Conservation (phyloP, 2,797 vertebrate species). For the Pachyuromys duprasi region DNA sequence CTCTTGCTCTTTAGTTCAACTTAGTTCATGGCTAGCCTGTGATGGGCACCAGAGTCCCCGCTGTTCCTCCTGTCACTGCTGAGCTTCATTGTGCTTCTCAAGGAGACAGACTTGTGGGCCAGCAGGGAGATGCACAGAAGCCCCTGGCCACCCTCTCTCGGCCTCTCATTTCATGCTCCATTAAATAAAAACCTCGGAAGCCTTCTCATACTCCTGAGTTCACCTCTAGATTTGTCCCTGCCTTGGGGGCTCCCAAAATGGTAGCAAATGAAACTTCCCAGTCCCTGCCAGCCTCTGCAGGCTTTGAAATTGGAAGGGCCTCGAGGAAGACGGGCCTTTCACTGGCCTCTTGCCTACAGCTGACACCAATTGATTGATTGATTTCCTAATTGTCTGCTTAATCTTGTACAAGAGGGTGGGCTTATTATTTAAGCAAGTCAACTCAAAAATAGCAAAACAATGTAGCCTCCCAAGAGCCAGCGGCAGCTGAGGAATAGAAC, state of each 20-base stretch:
- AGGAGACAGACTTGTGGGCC: background rate
- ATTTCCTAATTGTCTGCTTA: constrained; percentile 81
- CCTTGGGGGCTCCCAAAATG: constrained; percentile 17
- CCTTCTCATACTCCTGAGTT: background rate
- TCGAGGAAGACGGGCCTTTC: constrained; percentile 26
- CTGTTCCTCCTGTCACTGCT: background rate
- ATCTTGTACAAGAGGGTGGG: constrained; percentile 77
- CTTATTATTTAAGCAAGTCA: constrained; percentile 82
- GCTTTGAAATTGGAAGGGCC: constrained; percentile 54
- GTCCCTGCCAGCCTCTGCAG: background rate
- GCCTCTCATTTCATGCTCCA: constrained; percentile 8
- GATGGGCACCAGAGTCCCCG: background rate
- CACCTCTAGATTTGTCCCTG: constrained; percentile 42
- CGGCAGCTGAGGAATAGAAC: constrained; percentile 71
- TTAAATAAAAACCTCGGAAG: constrained; percentile 13
- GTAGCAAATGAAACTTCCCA: constrained; percentile 29
- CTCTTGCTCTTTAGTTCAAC: background rate
- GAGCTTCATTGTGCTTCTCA: background rate
- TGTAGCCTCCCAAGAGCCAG: constrained; percentile 60
- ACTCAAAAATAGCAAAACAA: constrained; percentile 81
- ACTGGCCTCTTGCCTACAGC: constrained; percentile 69
- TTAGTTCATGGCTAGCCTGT: background rate
- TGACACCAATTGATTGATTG: constrained; percentile 81
- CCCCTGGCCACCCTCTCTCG: background rate
- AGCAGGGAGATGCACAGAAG: background rate